These are phyloP conservation scores for Cladorhizidae sp. DNA, from an alignment of 37 sponge, comb jelly and placozoan species.

Conservation along the genomic window DNA sequence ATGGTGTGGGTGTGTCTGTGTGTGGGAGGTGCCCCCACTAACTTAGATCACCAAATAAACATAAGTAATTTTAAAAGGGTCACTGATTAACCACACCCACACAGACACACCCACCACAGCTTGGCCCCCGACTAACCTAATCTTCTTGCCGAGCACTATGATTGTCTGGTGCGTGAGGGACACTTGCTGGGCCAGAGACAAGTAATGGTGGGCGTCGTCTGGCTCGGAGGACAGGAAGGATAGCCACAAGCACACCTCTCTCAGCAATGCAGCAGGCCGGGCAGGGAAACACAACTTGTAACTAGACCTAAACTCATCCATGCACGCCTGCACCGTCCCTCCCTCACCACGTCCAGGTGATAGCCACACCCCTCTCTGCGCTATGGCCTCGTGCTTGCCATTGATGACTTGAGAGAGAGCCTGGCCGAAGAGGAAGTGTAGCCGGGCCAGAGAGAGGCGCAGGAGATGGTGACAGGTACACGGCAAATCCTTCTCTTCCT, in stretches of 20 bases:
- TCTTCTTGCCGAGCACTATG: constrained; percentile 34
- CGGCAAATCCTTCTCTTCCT: neutral
- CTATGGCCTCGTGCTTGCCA: neutral
- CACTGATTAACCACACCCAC: no score
- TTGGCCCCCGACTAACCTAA: constrained; percentile 25
- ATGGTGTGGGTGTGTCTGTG: no score
- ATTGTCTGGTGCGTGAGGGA: constrained; percentile 34
- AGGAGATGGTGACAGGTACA: neutral
- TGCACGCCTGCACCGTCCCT: neutral
- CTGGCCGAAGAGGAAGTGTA: neutral
- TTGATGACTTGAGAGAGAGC: neutral
- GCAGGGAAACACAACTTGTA: constrained; percentile 38
- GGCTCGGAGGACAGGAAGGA: neutral
- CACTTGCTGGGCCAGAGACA: constrained; percentile 1
- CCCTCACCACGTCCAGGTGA: neutral
- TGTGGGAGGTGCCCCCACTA: no score
- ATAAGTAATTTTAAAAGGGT: no score
- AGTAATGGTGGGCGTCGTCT: constrained; percentile 27
- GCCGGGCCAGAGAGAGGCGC: neutral
- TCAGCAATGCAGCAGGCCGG: constrained; percentile 9
- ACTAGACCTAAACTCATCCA: constrained; percentile 23
- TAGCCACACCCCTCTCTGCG: constrained; percentile 6
- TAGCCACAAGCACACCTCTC: constrained; percentile 42
- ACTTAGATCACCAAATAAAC: no score
- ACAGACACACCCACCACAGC: no score